Conservation (phyloP, 2,113 vertebrate species). For the Oophaga pumilio region DNA sequence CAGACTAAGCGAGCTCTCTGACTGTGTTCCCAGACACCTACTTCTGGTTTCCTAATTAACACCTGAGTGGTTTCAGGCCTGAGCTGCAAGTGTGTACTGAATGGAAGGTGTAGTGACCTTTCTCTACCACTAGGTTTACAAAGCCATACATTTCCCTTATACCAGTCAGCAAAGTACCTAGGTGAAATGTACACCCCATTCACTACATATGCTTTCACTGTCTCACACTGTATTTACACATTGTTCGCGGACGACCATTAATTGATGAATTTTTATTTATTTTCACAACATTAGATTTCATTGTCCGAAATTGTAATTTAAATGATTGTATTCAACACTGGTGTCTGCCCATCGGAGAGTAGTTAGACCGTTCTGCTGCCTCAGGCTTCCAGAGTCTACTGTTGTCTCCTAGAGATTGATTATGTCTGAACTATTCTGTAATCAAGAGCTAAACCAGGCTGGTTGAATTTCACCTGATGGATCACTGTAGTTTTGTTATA, state of each 20-base stretch:
- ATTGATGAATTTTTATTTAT: background rate
- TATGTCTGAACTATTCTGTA: slow-evolving; percentile 18
- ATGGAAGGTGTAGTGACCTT: too few relatives aligned
- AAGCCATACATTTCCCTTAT: too few relatives aligned
- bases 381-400: background rate
- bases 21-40: too few relatives aligned
- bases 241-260: background rate
- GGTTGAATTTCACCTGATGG: slow-evolving; percentile 22
- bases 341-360: slow-evolving; percentile 10
- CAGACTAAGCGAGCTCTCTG: too few relatives aligned
- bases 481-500: background rate
- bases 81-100: too few relatives aligned
- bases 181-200: too few relatives aligned
- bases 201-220: too few relatives aligned
- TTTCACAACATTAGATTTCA: background rate
- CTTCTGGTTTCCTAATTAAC: too few relatives aligned
- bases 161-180: too few relatives aligned
- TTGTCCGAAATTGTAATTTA: background rate
- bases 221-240: too few relatives aligned
- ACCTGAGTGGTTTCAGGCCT: too few relatives aligned
- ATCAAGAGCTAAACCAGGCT: background rate
- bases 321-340: slow-evolving; percentile 1
- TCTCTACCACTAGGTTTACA: too few relatives aligned
- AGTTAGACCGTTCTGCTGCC: slow-evolving; percentile 18
- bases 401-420: slow-evolving; percentile 30